Base-by-base conservation (phyloP, 2,797 vertebrate genomes). In the Enteromius radiatus region DNA sequence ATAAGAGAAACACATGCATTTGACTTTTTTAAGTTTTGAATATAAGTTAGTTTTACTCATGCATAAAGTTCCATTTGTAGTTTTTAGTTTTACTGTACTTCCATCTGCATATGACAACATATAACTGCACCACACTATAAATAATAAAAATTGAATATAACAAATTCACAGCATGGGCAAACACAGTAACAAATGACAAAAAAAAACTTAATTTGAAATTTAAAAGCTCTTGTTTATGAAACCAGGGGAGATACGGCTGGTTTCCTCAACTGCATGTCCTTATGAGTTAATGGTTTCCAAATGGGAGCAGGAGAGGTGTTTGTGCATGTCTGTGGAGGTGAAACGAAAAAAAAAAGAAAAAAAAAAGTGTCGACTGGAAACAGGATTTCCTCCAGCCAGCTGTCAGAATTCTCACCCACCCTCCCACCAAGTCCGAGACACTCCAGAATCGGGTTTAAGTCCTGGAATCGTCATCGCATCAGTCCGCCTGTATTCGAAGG, bases 371-470 rank as follows among this genome's bases (percentile, higher is more conserved):
- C 23, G 23, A 83, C 36, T 84, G 80, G 67, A 85, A 82, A 77
- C 59, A 87, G 74, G 81, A 85, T 85, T 85, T 87, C 84, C 81
- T 83, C 43, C 49, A 74, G 68, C 61, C 77, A 81, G 59, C 81
- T 87, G 84, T 80, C 59, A 80, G 47, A 80, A 75, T 19, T 26
- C 76, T 77, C 86, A 82, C 65, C 69, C 43, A 49, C 41, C 17
- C 43, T 38, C 41, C 11, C 74, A 76, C 5, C 23, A 21, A 74
- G 19, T 21, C 11, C 0, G 11, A 68, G 28, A 76, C 26, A 59
- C 26, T 54, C 73, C 56, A 81, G 33, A 28, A 56, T 28, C 11
- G 41, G 31, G 63, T 38, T 78, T 78, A 23, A 59, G 73, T 26
- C 23, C 33, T 59, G 73, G 33, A 75, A 23, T 61, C 38, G 1